Base-by-base conservation (phyloP, 2,797 vertebrate species). In the Furcifer pardalis region DNA sequence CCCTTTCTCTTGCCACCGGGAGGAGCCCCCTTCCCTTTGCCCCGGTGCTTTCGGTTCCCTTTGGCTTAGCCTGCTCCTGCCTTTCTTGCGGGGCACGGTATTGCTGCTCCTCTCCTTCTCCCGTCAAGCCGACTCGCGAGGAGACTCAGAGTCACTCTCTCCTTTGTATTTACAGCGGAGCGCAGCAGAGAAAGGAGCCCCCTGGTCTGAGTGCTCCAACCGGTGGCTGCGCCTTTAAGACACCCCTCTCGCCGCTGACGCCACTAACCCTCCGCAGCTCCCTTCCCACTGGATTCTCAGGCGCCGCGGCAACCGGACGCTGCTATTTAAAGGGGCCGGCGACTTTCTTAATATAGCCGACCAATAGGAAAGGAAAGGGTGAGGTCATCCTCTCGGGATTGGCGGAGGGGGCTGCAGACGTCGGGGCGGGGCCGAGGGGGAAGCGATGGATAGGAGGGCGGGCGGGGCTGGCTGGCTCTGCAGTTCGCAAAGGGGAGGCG, bases 321-420 rank as follows among this genome's bases (percentile, higher is more conserved):
- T 71, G 92, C 90, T 97, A 98, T 98, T 97, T 99, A 98, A 97
- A 97, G 97, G 92, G 77, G 84, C 92, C 91, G 93, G 89, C 93
- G 88, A 96, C 95, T 96, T 98, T 97, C 97, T 97, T 98, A 98
- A 98, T 98, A 98, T 98, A 99, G 98, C 97, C 91, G 87, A 37
- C 98, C 98, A 98, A 99, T 99, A 87, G 95, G 79, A 94, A 94
- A 71, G 87, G n/a, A 91, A 91, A 85, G 94, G 95, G 94, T 97
- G 97, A 98, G 95, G 92, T 97, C 97, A 97, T 95, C 90, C 90
- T 85, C 73, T 3, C 42, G 72, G 92, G 92, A 98, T 98, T 97
- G 97, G 98, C 0, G 52, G 12, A 35, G 42, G 0, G 0, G 0
- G 7, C 40, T 3, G 75, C 59, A 27, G 77, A 30, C 76, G 46